Evolutionary conservation across 2,888 invertebrate species (phyloP), one percentile per base, ranked within the genome.

Genomic region (Macroteleia sp.): DNA sequence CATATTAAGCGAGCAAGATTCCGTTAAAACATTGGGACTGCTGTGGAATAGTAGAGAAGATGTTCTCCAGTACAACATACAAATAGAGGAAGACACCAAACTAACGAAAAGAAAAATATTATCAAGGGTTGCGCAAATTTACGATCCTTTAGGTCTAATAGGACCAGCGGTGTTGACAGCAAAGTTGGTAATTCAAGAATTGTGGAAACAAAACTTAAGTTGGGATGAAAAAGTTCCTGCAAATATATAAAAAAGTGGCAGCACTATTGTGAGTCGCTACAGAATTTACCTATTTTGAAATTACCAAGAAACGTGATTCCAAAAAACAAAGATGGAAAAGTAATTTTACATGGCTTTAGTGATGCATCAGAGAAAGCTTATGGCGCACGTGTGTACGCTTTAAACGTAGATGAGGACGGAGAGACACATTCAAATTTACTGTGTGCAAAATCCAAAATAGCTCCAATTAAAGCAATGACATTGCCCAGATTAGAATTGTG

Each of bases 331-430:
- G 5, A 14, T n/a, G 8, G 20, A 8, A 25, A 9, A 14, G 3
- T 62, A 9, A 39, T 41, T 12, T n/a, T 83, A n/a, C 79, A 82
- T 19, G 83, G 81, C 0, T 86, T 85, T 20, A 56, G 79, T 10
- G 83, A 83, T 44, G 81, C 82, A 4, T 81, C 77, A 2, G 81
- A 81, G 16, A 76, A 54, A 4, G 83, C 78, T 0, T 84, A 82
- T 41, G 83, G 83, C 17, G 83, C 81, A 1, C 83, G 84, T 39
- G 32, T 83, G 1, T 84, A 85, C 17, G 10, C 79, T 2, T 22
- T 59, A 3, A 50, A 28, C 14, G 3, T 6, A 1, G 22, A 77
- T 48, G 9, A 54, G 2, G 10, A 17, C 0, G 74, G 76, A 1
- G 14, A 12, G 0, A 5, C 17, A 0, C 50, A 50, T n/a, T 32